Evolutionary conservation across 2,888 invertebrate species (phyloP), one percentile per base, ranked within the genome.

Genomic region (Polymixis lichenea): DNA sequence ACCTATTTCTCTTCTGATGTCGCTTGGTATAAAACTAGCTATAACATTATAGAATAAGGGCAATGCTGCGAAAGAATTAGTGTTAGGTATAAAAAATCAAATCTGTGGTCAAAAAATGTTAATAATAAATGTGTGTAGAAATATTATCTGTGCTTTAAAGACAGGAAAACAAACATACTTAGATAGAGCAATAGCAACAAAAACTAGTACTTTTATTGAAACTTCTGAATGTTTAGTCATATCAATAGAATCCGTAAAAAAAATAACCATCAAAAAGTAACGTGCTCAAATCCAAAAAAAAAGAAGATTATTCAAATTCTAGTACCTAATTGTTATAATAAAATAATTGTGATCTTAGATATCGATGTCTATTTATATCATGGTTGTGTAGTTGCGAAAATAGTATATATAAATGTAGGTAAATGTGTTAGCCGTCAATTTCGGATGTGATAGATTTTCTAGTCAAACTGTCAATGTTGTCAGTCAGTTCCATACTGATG

Each of bases 291-390:
- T 61, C 60, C 51, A 53, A 19, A 25, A 72, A 78, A 38, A 38
- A 67, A 25, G 55, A n/a, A 60, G 8, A 32, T 25, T 17, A 71
- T 78, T 67, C 46, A 22, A 32, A 62, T 28, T 43, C 15, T 64
- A 81, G 62, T 58, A 82, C 43, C 11, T 74, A 61, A 43, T 66
- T 61, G 32, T 84, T 58, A 61, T 75, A 83, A 82, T 77, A 82
- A 77, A 84, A 77, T 85, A 72, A 82, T 77, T 88, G 87, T 86
- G 86, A 88, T 87, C 67, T 77, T 86, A 87, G 84, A 84, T 81
- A 89, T 92, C 82, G 88, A 84, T 92, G 91, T 92, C 90, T 91
- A 92, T 92, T 88, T 90, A 90, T 90, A 89, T 87, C 78, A 83
- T 85, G 87, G 88, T 90, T 90, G 88, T 90, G 89, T 91, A 91